Evolutionary conservation across 2,888 invertebrate species (phyloP).

Genomic region (Troilus luridus): DNA sequence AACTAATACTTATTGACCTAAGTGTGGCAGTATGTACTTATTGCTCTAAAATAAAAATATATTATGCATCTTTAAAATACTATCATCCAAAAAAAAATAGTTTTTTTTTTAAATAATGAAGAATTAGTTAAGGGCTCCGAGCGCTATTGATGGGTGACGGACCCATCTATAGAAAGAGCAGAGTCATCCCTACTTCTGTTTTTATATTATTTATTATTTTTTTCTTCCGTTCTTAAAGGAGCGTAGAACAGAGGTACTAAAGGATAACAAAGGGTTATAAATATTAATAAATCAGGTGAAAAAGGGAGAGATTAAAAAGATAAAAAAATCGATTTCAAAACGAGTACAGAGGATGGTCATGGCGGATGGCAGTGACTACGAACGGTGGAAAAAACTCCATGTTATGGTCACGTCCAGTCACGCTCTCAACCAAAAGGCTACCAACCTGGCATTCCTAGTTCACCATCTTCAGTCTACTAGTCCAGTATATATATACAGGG

Average conservation of each 20-base stretch:
- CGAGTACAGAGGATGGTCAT: not conserved
- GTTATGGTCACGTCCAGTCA: constrained; percentile 13
- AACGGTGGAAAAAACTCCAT: not conserved
- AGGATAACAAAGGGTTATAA: not conserved
- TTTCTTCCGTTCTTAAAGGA: not conserved
- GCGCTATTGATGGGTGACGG: not conserved
- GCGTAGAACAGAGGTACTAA: not conserved
- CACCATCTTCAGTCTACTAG: not conserved
- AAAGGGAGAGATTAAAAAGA: not conserved
- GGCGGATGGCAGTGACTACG: not conserved
- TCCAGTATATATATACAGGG: not conserved
- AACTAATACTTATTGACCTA: too few relatives aligned
- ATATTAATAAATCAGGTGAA: constrained; percentile 31
- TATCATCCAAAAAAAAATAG: not conserved
- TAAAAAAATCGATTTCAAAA: not conserved
- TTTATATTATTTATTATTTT: not conserved
- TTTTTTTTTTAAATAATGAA: not conserved
- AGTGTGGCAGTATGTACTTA: too few relatives aligned
- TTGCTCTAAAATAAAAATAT: too few relatives aligned
- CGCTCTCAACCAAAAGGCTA: not conserved
- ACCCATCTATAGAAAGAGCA: not conserved
- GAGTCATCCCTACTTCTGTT: not conserved
- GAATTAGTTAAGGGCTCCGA: not conserved
- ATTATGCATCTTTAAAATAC: too few relatives aligned
- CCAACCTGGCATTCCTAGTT: not conserved